A percentile compares a stretch with the other conserved stretches of the same genome.
These are phyloP conservation scores for Blennius ocellaris DNA, from an alignment of 2,113 vertebrate species.

Conservation along the genomic window DNA sequence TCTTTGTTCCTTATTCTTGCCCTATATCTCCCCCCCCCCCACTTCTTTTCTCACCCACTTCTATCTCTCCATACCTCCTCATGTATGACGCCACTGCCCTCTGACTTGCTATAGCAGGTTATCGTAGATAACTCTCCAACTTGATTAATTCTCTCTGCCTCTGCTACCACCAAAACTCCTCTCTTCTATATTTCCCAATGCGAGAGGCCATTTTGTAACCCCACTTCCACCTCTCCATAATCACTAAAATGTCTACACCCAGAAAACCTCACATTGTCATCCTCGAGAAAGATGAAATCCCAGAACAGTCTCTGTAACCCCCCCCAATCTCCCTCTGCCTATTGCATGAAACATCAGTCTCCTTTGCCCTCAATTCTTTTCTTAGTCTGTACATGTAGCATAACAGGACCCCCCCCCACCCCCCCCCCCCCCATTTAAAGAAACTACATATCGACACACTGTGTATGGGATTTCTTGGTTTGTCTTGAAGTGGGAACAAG, in stretches of 20 bases:
- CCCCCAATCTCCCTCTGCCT: background rate
- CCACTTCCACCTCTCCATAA: conserved; percentile 13
- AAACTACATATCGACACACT: conserved; percentile 1
- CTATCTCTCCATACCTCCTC: background rate
- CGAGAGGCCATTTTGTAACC: conserved; percentile 59
- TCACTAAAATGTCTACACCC: conserved; percentile 41
- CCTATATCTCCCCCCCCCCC: background rate
- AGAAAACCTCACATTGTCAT: conserved; percentile 25
- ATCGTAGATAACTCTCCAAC: conserved; percentile 29
- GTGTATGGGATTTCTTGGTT: background rate
- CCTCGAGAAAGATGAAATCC: conserved; percentile 32
- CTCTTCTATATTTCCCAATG: conserved; percentile 16
- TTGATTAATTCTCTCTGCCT: conserved; percentile 17
- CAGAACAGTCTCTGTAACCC: conserved; percentile 2
- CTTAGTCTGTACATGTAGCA: background rate
- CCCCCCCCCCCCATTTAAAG: no score
- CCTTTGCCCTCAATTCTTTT: background rate
- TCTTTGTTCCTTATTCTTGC: conserved; percentile 13
- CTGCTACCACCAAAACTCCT: background rate
- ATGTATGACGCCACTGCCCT: background rate
- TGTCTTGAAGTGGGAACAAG: background rate
- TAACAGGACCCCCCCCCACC: background rate
- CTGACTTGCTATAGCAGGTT: conserved; percentile 20
- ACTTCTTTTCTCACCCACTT: background rate
- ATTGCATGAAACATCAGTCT: conserved; percentile 1